A percentile compares a stretch with the other conserved stretches of the same genome.
Evolutionary conservation across 2,797 vertebrate species (phyloP).

Genomic region (Sylvilagus floridanus): DNA sequence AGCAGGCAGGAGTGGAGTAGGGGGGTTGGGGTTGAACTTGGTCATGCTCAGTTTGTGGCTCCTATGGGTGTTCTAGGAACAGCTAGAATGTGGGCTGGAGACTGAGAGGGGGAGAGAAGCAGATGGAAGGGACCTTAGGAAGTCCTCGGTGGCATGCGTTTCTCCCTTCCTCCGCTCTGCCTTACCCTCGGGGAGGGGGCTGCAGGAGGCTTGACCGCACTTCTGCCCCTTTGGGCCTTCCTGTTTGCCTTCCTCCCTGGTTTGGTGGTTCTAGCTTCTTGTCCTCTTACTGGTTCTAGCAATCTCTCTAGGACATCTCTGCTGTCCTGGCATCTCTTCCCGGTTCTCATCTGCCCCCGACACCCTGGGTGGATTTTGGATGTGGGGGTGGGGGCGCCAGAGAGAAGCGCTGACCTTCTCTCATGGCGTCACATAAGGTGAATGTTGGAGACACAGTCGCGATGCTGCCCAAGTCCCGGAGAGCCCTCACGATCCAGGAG

Average conservation of each 20-base stretch:
- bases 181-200: not conserved
- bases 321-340: not conserved
- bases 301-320: not conserved
- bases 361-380: not conserved
- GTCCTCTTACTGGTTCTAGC: not conserved
- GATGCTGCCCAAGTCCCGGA: constrained; percentile 98
- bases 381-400: not conserved
- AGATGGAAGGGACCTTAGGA: not conserved
- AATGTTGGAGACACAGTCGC: constrained; percentile 97
- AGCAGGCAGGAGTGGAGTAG: not conserved
- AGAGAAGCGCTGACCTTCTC: not conserved
- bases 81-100: constrained; percentile 25
- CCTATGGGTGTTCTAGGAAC: not conserved
- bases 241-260: not conserved
- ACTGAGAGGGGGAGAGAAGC: not conserved
- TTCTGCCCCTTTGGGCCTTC: not conserved
- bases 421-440: constrained; percentile 89
- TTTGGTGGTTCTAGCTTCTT: constrained; percentile 8
- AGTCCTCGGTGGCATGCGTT: not conserved
- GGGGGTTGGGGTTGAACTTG: not conserved
- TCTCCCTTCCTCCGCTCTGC: not conserved
- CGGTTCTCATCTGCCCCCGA: not conserved
- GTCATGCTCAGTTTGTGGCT: not conserved
- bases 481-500: constrained; percentile 98
- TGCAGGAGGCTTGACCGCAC: not conserved